Conservation (phyloP, 2,888 invertebrate genomes). For the Harpalus rubripes region DNA sequence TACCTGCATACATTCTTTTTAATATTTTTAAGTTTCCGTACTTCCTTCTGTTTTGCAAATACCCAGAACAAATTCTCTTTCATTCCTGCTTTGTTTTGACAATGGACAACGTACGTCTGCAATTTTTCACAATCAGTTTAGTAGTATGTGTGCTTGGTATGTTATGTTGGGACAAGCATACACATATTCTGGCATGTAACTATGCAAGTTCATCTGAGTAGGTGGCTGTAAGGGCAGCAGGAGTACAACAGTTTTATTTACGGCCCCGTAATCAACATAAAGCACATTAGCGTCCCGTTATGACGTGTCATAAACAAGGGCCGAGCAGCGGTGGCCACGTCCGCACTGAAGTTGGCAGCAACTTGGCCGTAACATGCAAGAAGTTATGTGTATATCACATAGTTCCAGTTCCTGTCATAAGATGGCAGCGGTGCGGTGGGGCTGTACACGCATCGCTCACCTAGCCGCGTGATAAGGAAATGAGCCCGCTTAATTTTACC, state of each 20-base stretch:
- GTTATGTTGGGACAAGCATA: no score
- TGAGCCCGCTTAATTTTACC: slow-evolving; percentile 64
- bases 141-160: no score
- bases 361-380: slow-evolving; percentile 62
- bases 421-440: slow-evolving; percentile 7
- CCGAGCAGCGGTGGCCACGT: slow-evolving; percentile 34
- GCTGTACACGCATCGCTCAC: slow-evolving; percentile 48
- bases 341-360: slow-evolving; percentile 62
- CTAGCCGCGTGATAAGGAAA: slow-evolving; percentile 60
- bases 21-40: no score
- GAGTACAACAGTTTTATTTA: slow-evolving; percentile 61
- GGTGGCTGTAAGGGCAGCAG: not conserved
- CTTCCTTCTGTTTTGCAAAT: no score
- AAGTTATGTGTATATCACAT: slow-evolving; percentile 57
- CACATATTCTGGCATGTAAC: not conserved
- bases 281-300: slow-evolving; percentile 64
- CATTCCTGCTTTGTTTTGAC: no score
- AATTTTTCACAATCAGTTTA: no score
- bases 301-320: slow-evolving; percentile 65
- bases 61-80: no score
- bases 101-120: no score
- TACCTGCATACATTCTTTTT: no score
- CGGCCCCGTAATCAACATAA: slow-evolving; percentile 62
- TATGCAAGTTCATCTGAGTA: slow-evolving; percentile 1
- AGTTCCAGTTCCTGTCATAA: slow-evolving; percentile 52